Evolutionary conservation across 2,888 invertebrate species (phyloP).

Genomic region (Malthinus seriepunctatus): DNA sequence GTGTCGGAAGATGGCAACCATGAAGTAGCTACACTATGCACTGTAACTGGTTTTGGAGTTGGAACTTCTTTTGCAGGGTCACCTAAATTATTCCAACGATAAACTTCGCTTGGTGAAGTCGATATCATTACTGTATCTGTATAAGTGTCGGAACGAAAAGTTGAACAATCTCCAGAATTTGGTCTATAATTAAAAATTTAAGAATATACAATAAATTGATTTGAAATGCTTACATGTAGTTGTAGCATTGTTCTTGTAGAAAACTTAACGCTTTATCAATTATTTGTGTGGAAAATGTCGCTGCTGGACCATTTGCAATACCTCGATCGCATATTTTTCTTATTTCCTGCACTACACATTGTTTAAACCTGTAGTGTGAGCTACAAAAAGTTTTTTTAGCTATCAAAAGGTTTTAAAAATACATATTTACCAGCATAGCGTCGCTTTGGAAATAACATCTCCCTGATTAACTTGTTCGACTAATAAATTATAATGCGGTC

Average conservation of each 20-base stretch:
- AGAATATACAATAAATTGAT: constrained; percentile 1
- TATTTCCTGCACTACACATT: constrained; percentile 61
- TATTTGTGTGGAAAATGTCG: constrained; percentile 59
- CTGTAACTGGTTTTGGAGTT: constrained; percentile 33
- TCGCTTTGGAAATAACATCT: constrained; percentile 57
- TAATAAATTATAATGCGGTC: constrained; percentile 59
- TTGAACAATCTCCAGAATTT: constrained; percentile 57
- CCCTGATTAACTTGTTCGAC: constrained; percentile 62
- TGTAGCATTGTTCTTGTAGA: constrained; percentile 62
- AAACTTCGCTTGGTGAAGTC: constrained; percentile 48
- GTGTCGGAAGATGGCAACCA: constrained; percentile 39
- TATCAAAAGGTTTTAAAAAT: background rate
- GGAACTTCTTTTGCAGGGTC: constrained; percentile 40
- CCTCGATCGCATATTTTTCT: constrained; percentile 58
- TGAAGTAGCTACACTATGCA: constrained; percentile 36
- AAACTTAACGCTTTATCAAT: constrained; percentile 64
- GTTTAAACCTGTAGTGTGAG: constrained; percentile 62
- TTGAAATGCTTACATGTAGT: constrained; percentile 58
- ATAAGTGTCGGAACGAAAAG: constrained; percentile 35
- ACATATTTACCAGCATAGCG: constrained; percentile 60
- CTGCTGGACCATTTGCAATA: constrained; percentile 55
- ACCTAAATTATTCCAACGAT: constrained; percentile 47
- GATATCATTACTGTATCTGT: constrained; percentile 44
- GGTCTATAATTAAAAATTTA: constrained; percentile 49
- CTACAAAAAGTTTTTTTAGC: constrained; percentile 42